Conservation (phyloP, 2,797 vertebrate species). For the Pipistrellus pygmaeus region DNA sequence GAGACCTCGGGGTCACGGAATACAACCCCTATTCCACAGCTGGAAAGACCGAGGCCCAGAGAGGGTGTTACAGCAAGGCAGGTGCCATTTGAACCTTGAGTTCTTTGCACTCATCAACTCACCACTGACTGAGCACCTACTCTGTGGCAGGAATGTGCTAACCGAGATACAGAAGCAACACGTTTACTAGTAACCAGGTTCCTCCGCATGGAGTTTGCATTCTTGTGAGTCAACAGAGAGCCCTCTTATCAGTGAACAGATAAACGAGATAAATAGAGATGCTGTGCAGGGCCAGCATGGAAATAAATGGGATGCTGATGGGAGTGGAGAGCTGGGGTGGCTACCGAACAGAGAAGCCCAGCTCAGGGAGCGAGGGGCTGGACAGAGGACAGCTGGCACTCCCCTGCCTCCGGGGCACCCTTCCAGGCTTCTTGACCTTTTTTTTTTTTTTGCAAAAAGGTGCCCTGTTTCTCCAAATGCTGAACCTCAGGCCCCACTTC, state of each 20-base stretch:
- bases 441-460: neutral
- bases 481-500: neutral
- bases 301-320: neutral
- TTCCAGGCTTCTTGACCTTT: neutral
- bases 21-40: neutral
- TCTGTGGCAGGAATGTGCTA: neutral
- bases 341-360: neutral
- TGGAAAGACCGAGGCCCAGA: neutral
- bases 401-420: neutral
- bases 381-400: neutral
- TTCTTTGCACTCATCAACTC: neutral
- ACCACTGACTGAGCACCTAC: neutral
- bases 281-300: neutral
- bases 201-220: neutral
- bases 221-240: neutral
- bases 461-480: neutral
- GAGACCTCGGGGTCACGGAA: neutral
- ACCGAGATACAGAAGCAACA: neutral
- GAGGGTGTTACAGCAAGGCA: neutral
- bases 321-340: neutral
- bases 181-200: neutral
- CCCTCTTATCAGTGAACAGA: neutral
- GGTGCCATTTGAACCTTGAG: neutral
- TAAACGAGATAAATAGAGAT: neutral
- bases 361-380: neutral